Evolutionary conservation across 2,113 vertebrate genomes (phyloP), one percentile per base, ranked within the genome.

Genomic region (Pimephales promelas): DNA sequence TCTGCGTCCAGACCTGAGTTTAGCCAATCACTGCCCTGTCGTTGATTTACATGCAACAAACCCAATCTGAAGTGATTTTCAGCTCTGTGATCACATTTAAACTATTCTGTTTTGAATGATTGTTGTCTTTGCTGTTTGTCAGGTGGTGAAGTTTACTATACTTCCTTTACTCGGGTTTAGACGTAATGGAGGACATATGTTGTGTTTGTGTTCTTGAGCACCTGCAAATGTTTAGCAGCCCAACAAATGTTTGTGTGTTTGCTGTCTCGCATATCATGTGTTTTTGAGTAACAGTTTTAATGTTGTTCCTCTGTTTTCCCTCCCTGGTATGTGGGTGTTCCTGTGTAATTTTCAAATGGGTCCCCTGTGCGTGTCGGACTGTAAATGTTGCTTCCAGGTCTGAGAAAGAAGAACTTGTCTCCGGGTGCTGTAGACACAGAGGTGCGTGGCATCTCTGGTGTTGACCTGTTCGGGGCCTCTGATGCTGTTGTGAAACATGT

Each of bases 401-500:
- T 99, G 83, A 95, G 97, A 87, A 98, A 98, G 95, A 98, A 99
- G 93, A 99, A 99, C 89, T 91, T 99, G 64, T 98, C 97, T 70
- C 97, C 97, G 0, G 96, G 97, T 6, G 96, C 97, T 0, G 96
- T 97, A 91, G 97, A 98, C 81, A 96, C 96, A 0, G 97, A 99
- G 0, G 96, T 98, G 77, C 94, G 97, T 4, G 96, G 97, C 56
- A 95, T 99, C 88, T 96, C 97, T 0, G 97, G 97, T 0, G 97
- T 98, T 4, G 97, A 99, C 88, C 90, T 99, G 52, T 99, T 99
- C 16, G 97, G 97, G 5, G 97, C 96, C 0, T 97, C 97, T 0
- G 97, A 99, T 36, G 97, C 97, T 0, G 97, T 99, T 14, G 97
- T 99, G 82, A 99, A 98, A 86, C 97, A 99, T 0, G 97, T 99